These are phyloP conservation scores for Cremastobaeus sp. DNA, from an alignment of 2,888 invertebrate genomes.

Conservation along the genomic window DNA sequence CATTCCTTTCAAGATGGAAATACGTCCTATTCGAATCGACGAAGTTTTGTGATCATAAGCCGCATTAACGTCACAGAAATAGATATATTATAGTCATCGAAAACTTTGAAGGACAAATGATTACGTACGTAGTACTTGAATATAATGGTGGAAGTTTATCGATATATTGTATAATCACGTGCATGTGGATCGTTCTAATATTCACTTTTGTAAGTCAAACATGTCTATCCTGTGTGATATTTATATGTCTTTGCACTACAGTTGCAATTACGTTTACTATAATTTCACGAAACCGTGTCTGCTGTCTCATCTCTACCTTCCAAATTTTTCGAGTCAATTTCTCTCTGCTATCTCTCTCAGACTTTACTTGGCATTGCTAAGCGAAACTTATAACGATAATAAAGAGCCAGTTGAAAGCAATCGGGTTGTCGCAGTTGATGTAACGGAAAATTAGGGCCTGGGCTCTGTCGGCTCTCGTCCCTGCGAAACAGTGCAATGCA, in stretches of 20 bases:
- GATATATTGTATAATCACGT: constrained; percentile 61
- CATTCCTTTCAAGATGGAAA: constrained; percentile 63
- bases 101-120: constrained; percentile 61
- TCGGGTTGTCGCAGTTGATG: constrained; percentile 16
- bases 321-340: constrained; percentile 15
- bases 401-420: constrained; percentile 17
- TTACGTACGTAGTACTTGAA: constrained; percentile 63
- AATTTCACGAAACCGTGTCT: constrained; percentile 41
- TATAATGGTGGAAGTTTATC: constrained; percentile 62
- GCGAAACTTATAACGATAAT: not conserved
- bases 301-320: constrained; percentile 41
- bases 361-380: constrained; percentile 9
- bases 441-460: constrained; percentile 9
- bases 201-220: constrained; percentile 61
- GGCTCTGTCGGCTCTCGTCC: constrained; percentile 4
- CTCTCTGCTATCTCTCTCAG: no score
- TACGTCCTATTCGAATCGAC: constrained; percentile 62
- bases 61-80: constrained; percentile 62
- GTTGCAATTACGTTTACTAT: constrained; percentile 56
- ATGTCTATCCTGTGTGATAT: constrained; percentile 60
- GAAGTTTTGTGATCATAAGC: constrained; percentile 63
- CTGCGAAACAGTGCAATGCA: constrained; percentile 51
- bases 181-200: constrained; percentile 60
- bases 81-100: constrained; percentile 62
- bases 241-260: constrained; percentile 58